These are phyloP conservation scores for Sylvilagus floridanus DNA, from an alignment of 2,797 vertebrate genomes.

Conservation along the genomic window DNA sequence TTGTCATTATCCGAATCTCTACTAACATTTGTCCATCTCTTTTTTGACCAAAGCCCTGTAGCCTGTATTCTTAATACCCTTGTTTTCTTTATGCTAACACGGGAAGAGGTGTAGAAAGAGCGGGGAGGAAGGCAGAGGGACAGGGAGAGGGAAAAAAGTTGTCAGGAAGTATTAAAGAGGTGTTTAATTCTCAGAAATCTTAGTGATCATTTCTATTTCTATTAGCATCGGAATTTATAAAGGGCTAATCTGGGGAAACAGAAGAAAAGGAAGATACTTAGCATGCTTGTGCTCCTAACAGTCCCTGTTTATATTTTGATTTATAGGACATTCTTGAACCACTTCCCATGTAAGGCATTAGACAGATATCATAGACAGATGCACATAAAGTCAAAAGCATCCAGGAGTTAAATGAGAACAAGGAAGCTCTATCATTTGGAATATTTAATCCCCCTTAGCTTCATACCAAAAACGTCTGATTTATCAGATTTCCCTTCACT, in stretches of 20 bases:
- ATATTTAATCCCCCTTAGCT: neutral
- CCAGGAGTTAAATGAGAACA: neutral
- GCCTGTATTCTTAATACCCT: neutral
- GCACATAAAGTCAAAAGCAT: neutral
- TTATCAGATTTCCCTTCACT: neutral
- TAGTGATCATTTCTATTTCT: slow-evolving; percentile 19
- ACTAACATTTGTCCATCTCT: neutral
- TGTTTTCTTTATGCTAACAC: neutral
- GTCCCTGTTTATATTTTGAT: neutral
- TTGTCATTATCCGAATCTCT: slow-evolving; percentile 58
- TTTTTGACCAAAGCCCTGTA: neutral
- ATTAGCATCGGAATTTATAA: neutral
- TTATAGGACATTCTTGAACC: neutral
- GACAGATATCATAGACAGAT: neutral
- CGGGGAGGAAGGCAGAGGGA: neutral
- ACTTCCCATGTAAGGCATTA: neutral
- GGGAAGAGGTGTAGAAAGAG: neutral
- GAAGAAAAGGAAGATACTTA: slow-evolving; percentile 24
- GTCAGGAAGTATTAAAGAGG: neutral
- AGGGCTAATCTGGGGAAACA: neutral
- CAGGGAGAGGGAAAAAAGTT: neutral
- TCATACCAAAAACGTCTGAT: neutral
- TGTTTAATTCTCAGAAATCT: neutral
- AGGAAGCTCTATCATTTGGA: neutral
- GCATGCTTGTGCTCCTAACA: neutral